Conservation (phyloP, 53 echinoderm and acorn worm genomes). For the Temnopleurus reevesii region DNA sequence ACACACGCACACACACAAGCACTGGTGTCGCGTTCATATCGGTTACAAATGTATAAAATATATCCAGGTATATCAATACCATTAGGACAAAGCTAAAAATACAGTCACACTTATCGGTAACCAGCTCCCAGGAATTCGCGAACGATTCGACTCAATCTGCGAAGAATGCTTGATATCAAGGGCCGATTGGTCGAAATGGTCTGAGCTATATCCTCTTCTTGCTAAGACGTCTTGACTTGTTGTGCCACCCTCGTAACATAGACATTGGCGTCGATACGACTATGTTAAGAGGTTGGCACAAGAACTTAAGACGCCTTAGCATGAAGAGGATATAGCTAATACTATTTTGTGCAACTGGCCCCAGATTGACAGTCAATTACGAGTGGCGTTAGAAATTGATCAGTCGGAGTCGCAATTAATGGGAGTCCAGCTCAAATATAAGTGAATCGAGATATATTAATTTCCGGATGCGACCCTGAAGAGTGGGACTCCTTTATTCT, state of each 20-base stretch:
- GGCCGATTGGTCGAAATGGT: too few species aligned
- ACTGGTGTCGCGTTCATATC: background rate
- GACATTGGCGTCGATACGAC: too few species aligned
- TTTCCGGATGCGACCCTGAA: constrained; percentile 17
- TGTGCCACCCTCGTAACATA: too few species aligned
- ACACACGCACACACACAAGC: background rate
- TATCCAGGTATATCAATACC: constrained; percentile 34
- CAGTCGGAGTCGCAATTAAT: background rate
- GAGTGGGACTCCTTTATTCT: background rate
- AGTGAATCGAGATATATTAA: background rate
- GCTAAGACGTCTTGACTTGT: too few species aligned
- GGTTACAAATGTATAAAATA: background rate
- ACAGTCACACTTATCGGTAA: background rate
- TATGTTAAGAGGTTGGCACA: too few species aligned
- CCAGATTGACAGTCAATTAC: background rate
- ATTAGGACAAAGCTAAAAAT: background rate
- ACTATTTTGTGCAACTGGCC: too few species aligned
- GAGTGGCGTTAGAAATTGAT: constrained; percentile 8
- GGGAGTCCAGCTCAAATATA: background rate
- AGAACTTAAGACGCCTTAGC: too few species aligned
- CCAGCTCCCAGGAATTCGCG: background rate
- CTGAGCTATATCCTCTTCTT: too few species aligned
- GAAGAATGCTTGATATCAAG: background rate
- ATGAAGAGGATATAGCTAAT: too few species aligned
- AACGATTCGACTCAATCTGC: background rate